Evolutionary conservation across 2,888 invertebrate species (phyloP).

Genomic region (Cryptocheilus praepositus): DNA sequence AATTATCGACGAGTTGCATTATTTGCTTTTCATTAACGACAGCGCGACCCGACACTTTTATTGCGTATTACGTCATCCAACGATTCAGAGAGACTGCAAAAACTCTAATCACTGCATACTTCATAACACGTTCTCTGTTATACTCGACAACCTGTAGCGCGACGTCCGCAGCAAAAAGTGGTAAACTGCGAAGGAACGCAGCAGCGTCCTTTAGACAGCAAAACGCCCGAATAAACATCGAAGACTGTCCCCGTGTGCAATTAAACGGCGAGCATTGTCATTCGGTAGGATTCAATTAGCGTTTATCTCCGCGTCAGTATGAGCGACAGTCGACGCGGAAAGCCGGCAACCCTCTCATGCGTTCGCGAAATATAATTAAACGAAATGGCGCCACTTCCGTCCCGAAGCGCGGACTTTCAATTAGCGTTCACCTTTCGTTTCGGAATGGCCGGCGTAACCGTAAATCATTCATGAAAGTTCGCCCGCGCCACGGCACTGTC

Average conservation of each 20-base stretch:
- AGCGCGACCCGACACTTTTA: no score
- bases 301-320: conserved; percentile 1
- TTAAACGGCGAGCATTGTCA: no score
- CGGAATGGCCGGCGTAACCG: conserved; percentile 37
- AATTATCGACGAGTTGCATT: no score
- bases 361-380: conserved; percentile 43
- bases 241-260: no score
- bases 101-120: no score
- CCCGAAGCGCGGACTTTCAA: conserved; percentile 44
- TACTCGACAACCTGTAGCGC: neutral
- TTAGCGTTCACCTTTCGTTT: conserved; percentile 40
- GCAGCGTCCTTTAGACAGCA: no score
- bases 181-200: no score
- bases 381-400: conserved; percentile 11
- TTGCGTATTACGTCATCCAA: no score
- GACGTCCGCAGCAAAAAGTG: no score
- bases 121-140: neutral
- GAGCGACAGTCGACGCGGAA: neutral
- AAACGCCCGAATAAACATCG: no score
- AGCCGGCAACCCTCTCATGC: conserved; percentile 10
- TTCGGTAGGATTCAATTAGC: conserved; percentile 6
- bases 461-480: conserved; percentile 53
- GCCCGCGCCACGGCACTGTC: conserved; percentile 40
- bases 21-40: no score
- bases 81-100: no score